phyloP scores from a whole-genome alignment of 92 coral and sea anemone species.

The Micromussa lordhowensis region DNA sequence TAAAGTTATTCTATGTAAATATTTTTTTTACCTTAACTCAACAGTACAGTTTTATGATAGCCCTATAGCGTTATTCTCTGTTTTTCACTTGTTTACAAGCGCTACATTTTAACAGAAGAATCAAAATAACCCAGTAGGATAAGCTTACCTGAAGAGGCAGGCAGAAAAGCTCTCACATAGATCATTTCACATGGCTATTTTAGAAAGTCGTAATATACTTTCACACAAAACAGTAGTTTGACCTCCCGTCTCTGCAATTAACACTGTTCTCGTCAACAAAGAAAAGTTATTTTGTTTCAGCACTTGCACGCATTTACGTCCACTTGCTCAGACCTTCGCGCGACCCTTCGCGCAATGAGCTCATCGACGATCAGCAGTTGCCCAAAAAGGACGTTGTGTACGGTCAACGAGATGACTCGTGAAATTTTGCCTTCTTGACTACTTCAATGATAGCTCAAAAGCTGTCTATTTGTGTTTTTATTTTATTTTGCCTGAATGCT shows the following conservation, averaged over 20 bases:
- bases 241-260: not conserved
- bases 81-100: not conserved
- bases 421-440: no score
- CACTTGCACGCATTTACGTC: not conserved
- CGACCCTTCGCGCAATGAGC: not conserved
- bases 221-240: not conserved
- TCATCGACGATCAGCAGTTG: not conserved
- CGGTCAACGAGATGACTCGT: not conserved
- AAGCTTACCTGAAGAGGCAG: slow-evolving; percentile 12
- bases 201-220: no score
- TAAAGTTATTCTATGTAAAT: not conserved
- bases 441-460: no score
- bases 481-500: no score
- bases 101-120: not conserved
- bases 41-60: not conserved
- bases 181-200: slow-evolving; percentile 23
- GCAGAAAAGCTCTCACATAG: not conserved
- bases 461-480: no score
- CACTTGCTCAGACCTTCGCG: not conserved
- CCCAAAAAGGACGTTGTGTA: not conserved
- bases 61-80: not conserved
- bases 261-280: not conserved
- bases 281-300: no score
- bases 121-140: not conserved
- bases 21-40: not conserved